Percentiles rank a stretch among this genome's conserved stretches.
phyloP scores from a whole-genome alignment of 2,888 invertebrate species.

The Ceriagrion tenellum region DNA sequence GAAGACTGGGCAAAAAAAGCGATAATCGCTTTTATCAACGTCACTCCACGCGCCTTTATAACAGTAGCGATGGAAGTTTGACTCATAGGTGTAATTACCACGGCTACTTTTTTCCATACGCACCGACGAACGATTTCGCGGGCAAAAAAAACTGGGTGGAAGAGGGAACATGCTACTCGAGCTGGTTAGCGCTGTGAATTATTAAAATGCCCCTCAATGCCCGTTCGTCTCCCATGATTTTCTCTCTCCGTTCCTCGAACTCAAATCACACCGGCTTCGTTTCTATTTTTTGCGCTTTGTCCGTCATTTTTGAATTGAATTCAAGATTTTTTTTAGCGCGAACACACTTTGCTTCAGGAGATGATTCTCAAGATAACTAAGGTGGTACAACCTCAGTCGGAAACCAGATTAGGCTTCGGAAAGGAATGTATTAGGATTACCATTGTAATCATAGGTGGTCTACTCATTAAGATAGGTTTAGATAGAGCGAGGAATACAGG shows the following conservation, averaged over 20 bases:
- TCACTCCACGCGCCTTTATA: constrained; percentile 9
- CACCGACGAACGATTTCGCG: neutral
- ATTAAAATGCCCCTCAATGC: neutral
- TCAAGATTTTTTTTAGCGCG: neutral
- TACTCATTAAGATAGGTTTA: too few relatives aligned
- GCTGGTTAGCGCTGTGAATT: neutral
- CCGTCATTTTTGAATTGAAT: neutral
- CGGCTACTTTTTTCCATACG: neutral
- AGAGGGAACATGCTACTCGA: constrained; percentile 23
- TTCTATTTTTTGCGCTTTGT: neutral
- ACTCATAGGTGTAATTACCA: constrained; percentile 14
- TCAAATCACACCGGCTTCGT: neutral
- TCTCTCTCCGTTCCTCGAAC: neutral
- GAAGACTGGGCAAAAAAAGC: neutral
- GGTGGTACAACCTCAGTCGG: too few relatives aligned
- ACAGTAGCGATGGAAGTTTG: constrained; percentile 55
- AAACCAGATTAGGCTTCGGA: too few relatives aligned
- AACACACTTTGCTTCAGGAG: neutral
- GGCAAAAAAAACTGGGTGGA: neutral
- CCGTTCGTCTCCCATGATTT: neutral
- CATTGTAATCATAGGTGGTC: too few relatives aligned
- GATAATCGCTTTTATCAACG: constrained; percentile 26
- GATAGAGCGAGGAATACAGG: too few relatives aligned
- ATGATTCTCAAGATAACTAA: too few relatives aligned
- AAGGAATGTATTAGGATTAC: too few relatives aligned